Evolutionary conservation across 2,797 vertebrate genomes (phyloP), one percentile per base, ranked within the genome.

Genomic region (Oreonectes daqikongensis): DNA sequence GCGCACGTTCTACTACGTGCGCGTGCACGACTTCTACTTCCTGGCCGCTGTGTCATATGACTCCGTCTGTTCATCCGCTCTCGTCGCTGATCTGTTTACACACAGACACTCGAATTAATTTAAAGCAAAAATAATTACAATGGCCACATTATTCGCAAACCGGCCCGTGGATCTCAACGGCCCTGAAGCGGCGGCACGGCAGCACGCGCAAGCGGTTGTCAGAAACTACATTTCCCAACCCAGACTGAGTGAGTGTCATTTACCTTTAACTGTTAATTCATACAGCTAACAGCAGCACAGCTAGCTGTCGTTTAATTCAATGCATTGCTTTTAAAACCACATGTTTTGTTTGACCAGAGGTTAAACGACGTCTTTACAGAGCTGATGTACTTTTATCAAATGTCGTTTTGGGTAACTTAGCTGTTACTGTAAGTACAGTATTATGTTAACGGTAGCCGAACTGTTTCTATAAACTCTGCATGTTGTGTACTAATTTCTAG

Each of bases 201-300:
- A 91, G 11, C 93, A 94, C 79, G 90, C 90, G 3, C 93, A 93
- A 81, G 93, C 93, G 50, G 93, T 93, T 80, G 91, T 88, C 76
- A 89, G 93, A 85, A 94, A 94, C 79, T 94, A 94, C 90, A 92
- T 94, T 85, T 94, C 93, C 50, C 93, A 94, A 61, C 93, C 93
- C 4, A 83, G 93, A 85, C 91, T 94, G 61, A 94, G 93, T 94
- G 88, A 48, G 93, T 88, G 50, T 15, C 40, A 10, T 68, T 38
- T 17, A 52, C 8, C 35, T 7, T 10, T 35, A 35, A 7, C 20
- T 12, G 59, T 77, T 79, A 71, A 78, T 74, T 72, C 59, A 70
- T 53, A 71, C 53, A 35, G 32, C 32, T 35, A 35, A 35, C 6
- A 32, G 32, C 32, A 35, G 32, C 32, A 9, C 20, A 24, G 50